These are phyloP conservation scores for Lophius piscatorius DNA, from an alignment of 2,113 vertebrate species.

Conservation along the genomic window DNA sequence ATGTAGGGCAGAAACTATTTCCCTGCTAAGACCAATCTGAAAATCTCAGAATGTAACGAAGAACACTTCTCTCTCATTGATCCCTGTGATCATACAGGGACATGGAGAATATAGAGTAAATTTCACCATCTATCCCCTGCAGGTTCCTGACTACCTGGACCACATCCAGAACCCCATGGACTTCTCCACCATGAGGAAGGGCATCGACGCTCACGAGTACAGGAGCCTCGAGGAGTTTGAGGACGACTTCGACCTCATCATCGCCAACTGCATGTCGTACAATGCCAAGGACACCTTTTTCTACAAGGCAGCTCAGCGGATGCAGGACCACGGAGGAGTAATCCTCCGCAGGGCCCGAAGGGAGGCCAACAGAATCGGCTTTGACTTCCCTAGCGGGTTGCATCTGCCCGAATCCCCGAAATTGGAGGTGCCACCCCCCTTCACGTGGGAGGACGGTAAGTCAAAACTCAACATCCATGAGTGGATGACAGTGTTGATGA, in stretches of 20 bases:
- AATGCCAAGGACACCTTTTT: conserved; percentile 98
- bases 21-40: too few species aligned
- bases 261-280: conserved; percentile 96
- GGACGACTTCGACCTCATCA: conserved; percentile 92
- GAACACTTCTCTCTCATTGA: too few species aligned
- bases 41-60: neutral
- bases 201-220: conserved; percentile 89
- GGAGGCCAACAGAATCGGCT: conserved; percentile 88
- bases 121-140: conserved; percentile 8
- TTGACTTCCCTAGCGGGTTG: conserved; percentile 89
- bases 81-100: too few species aligned
- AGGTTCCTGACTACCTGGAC: conserved; percentile 98
- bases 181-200: conserved; percentile 93
- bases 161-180: conserved; percentile 96
- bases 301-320: conserved; percentile 89
- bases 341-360: conserved; percentile 91
- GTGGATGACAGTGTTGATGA: too few species aligned
- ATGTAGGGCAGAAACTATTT: neutral
- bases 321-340: conserved; percentile 93
- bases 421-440: conserved; percentile 79
- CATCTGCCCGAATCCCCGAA: conserved; percentile 89
- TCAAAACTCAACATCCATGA: neutral
- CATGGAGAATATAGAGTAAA: too few species aligned
- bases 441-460: conserved; percentile 97
- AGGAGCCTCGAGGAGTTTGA: conserved; percentile 90